Conservation (phyloP, 2,888 invertebrate species). For the Frankliniella intonsa region DNA sequence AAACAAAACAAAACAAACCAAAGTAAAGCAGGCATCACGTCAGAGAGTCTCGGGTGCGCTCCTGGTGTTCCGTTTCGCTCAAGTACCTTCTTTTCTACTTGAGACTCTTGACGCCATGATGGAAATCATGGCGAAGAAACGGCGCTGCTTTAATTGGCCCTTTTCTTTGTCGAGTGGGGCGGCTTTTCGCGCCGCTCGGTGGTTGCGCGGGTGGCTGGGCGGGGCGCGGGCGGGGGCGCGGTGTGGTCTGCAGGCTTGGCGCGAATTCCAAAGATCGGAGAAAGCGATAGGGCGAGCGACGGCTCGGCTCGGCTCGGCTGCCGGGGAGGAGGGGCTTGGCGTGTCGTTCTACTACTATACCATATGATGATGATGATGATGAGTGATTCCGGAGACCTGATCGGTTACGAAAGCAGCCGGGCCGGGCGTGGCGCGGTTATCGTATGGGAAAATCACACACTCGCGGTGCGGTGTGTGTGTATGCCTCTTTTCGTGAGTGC, state of each 20-base stretch:
- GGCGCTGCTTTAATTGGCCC: not conserved
- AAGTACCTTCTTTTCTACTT: no score
- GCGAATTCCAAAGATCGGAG: not conserved
- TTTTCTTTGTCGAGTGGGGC: no score
- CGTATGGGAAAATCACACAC: not conserved
- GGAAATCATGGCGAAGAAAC: not conserved
- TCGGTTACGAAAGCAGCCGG: not conserved
- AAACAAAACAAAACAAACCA: no score
- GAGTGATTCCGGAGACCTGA: not conserved
- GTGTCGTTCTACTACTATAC: no score
- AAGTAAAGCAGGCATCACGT: no score
- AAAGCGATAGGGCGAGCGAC: conserved; percentile 22
- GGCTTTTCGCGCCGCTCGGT: no score
- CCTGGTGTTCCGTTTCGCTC: no score
- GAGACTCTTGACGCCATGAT: no score
- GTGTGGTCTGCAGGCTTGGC: not conserved
- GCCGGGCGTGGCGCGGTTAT: not conserved
- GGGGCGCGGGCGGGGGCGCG: not conserved
- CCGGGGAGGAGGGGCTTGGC: not conserved
- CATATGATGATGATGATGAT: not conserved
- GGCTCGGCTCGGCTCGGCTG: not conserved
- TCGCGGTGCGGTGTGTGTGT: not conserved
- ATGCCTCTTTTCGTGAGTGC: not conserved
- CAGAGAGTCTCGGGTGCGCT: no score
- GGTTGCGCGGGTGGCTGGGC: not conserved